Percentiles rank a stretch among this genome's conserved stretches.
Conservation (phyloP, 2,888 invertebrate species). For the Apodemia mormo region DNA sequence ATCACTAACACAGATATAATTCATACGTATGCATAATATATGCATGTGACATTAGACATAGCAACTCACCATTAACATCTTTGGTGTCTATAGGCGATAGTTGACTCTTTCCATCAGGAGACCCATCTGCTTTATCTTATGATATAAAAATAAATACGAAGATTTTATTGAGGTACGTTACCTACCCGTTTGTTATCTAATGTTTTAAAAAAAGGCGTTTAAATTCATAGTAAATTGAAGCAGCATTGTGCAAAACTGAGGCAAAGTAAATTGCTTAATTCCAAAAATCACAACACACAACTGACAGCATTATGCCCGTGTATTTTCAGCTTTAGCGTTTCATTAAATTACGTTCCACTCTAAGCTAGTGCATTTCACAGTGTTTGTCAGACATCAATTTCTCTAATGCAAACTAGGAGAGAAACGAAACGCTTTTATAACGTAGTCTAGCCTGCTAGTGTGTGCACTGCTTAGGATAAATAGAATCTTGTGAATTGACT, state of each 20-base stretch:
- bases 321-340: conserved; percentile 5
- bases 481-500: not conserved
- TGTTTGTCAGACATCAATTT: conserved; percentile 17
- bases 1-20: no score
- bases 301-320: not conserved
- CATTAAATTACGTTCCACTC: conserved; percentile 8
- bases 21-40: no score
- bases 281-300: not conserved
- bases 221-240: not conserved
- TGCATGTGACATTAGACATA: no score
- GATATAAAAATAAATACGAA: no score
- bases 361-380: conserved; percentile 1
- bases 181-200: no score
- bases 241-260: not conserved
- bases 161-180: no score
- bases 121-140: no score
- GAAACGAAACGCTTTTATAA: conserved; percentile 15
- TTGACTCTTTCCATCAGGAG: no score
- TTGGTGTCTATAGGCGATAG: no score
- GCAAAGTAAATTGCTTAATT: not conserved
- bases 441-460: not conserved
- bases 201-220: no score
- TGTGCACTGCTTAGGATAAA: not conserved
- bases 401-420: conserved; percentile 18
- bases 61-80: no score